Base-by-base conservation (phyloP, 2,113 vertebrate species). In the Coreoperca whiteheadi region DNA sequence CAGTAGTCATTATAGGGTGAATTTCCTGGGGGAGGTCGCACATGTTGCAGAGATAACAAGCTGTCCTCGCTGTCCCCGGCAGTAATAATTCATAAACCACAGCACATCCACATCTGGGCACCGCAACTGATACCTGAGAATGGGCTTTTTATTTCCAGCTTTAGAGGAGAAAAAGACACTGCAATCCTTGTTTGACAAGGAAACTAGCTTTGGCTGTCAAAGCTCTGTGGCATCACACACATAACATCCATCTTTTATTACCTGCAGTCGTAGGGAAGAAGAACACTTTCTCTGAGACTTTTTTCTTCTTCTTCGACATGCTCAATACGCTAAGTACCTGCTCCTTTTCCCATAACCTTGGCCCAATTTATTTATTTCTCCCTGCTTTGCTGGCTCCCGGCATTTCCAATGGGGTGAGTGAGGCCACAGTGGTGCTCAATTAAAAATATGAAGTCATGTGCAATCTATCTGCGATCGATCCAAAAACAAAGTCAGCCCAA, bases 401-500 rank as follows among this genome's bases (percentile, higher is more conserved):
- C 90, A 86, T 89, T 89, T 92, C 18, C 79, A 79, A 41, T 41
- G 11, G 73, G 87, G 85, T 79, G 87, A 89, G 68, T 15, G 64
- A 85, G 91, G 88, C 93, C 82, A 89, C 28, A 4, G 81, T 70
- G 82, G 85, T 88, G 89, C 92, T 94, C 93, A 95, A 95, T 94
- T 95, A 94, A 91, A 92, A 91, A 85, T 93, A 90, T 84, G 86
- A 88, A 92, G 91, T 88, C 88, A 90, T 68, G 78, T 70, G 86
- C 79, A 82, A 91, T 90, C 65, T 83, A 75, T 48, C 75, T 72
- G 85, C 85, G 83, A 94, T 95, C 90, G 91, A 95, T 94, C 89
- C 88, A 72, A 81, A 93, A 92, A 92, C 90, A 94, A 95, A 94
- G 93, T 95, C 94, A 92, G 89, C 84, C 81, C 93, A 95, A 95